Conservation (phyloP, 2,797 vertebrate species). For the Mus spretus region DNA sequence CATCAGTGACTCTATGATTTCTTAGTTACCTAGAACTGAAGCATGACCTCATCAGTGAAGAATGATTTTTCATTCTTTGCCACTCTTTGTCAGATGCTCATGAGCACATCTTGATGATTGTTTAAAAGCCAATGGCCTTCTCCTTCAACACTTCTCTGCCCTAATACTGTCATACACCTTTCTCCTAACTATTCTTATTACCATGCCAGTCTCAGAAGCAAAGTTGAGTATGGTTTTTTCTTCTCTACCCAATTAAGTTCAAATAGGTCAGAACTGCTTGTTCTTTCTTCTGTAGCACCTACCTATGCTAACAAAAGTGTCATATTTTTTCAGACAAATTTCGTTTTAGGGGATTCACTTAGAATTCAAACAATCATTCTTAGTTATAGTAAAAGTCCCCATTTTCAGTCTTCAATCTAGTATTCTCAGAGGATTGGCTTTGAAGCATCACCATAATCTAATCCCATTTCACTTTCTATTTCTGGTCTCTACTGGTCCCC, state of each 20-base stretch:
- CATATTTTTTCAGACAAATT: slow-evolving; percentile 18
- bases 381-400: background rate
- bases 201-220: background rate
- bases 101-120: background rate
- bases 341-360: background rate
- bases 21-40: background rate
- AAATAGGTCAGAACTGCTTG: background rate
- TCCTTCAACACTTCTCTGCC: background rate
- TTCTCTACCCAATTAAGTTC: background rate
- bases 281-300: background rate
- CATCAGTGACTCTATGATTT: background rate
- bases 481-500: background rate
- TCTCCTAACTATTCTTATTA: background rate
- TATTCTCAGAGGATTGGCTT: background rate
- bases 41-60: background rate
- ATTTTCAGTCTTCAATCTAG: background rate
- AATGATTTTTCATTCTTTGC: background rate
- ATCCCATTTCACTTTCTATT: background rate
- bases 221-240: background rate
- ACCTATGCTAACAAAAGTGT: background rate
- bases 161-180: background rate
- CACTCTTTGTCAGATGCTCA: background rate
- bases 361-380: background rate
- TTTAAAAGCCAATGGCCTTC: background rate
- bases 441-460: background rate